A percentile compares a stretch with the other conserved stretches of the same genome.
Evolutionary conservation across 2,113 vertebrate species (phyloP).

Genomic region (Mesoclemmys tuberculata): DNA sequence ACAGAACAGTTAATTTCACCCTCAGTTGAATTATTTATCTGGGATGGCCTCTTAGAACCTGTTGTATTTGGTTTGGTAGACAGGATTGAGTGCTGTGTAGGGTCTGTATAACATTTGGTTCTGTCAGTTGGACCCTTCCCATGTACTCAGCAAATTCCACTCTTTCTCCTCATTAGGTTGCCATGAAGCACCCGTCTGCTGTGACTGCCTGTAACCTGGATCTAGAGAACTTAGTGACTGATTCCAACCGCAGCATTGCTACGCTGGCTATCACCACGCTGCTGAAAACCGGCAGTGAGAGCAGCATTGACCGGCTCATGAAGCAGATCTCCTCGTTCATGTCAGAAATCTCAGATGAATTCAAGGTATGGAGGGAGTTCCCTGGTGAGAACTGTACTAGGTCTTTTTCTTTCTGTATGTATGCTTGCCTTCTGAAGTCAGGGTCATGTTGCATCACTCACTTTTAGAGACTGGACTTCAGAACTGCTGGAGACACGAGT

Average conservation of each 20-base stretch:
- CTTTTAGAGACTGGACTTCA: not conserved
- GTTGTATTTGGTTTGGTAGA: not conserved
- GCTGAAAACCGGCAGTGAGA: slow-evolving; percentile 85
- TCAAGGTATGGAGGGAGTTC: slow-evolving; percentile 75
- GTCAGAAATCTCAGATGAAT: slow-evolving; percentile 88
- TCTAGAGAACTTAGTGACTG: slow-evolving; percentile 85
- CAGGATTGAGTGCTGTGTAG: not conserved
- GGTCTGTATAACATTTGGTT: not conserved
- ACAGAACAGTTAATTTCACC: not conserved
- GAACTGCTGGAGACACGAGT: too few relatives aligned
- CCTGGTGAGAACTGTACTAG: not conserved
- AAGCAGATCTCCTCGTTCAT: slow-evolving; percentile 89
- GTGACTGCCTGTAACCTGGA: slow-evolving; percentile 87
- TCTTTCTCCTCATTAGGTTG: slow-evolving; percentile 72
- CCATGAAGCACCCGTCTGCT: slow-evolving; percentile 87
- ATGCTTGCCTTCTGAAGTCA: not conserved
- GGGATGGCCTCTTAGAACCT: not conserved
- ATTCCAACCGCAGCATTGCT: slow-evolving; percentile 86
- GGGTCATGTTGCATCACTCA: not conserved
- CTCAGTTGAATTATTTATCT: not conserved
- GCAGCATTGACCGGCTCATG: slow-evolving; percentile 88
- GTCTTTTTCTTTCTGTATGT: not conserved
- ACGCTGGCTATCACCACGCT: slow-evolving; percentile 85
- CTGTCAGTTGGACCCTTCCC: not conserved
- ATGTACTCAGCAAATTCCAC: not conserved